Base-by-base conservation (phyloP, 30 jellyfish, hydroid and myxozoan genomes). In the Chrysaora quinquecirrha region DNA sequence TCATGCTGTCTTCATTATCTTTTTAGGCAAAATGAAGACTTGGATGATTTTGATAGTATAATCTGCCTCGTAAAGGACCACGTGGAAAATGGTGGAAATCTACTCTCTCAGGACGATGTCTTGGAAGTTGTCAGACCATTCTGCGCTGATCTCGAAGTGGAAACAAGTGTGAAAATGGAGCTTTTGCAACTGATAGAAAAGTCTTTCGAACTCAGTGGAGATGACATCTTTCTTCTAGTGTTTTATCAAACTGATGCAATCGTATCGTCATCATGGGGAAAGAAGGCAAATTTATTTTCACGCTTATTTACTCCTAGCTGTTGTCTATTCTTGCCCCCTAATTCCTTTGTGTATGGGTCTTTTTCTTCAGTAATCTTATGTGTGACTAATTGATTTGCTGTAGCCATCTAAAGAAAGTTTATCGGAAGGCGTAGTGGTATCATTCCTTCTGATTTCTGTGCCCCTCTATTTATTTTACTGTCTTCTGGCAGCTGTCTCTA, bases 201-300 rank as follows among this genome's bases (percentile, higher is more conserved):
- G 34, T 74, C 89, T 4, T 79, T 86, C 71, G 91, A 92, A 32
- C 86, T 92, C 58, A 48, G 80, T 34, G 95, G 89, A 19, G 97
- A 92, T 19, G 98, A 92, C 43, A 63, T 92, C 49, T 60, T 80
- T 46, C 68, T 92, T 19, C 82, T 92, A 30, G 56, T 92, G 34
- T 92, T 71, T 62, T 92, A 73, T 38, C 95, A 92, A 81, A 62
- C 96, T 0, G 96, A 92, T 29, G 95, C 98, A 25, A 80, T 92
- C 20, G 48, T 86, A 27, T 62, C 96, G 0, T 47, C 92, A 0
- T 48, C 48, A 14, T 92, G 98, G 98, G 87, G 47, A 0, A 65
- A 60, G 16, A 63, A 85, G 97, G 97, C 84, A 14, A 4, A 84
- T 63, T 64, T 46, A 1, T 34, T 12, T n/a, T n/a, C n/a, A n/a